These are phyloP conservation scores for Triplophysa siluroides DNA, from an alignment of 2,113 vertebrate genomes.

Conservation along the genomic window DNA sequence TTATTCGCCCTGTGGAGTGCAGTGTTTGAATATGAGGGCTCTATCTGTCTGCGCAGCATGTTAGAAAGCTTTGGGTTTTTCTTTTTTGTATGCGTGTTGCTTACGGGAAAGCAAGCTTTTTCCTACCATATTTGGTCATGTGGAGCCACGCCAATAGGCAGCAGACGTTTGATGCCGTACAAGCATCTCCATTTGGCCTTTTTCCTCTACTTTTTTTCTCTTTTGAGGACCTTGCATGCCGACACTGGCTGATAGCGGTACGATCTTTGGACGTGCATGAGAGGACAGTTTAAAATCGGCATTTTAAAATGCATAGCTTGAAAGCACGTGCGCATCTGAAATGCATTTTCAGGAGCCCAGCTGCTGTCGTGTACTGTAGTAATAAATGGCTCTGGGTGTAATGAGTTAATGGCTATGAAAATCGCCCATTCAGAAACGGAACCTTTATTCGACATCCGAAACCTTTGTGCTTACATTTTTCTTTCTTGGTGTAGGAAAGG, in stretches of 20 bases:
- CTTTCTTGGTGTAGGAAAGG: neutral
- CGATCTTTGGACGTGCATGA: conserved; percentile 48
- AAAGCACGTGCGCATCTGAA: conserved; percentile 29
- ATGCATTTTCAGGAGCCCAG: conserved; percentile 33
- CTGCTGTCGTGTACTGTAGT: neutral
- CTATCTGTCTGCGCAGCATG: conserved; percentile 72
- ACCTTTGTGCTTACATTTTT: neutral
- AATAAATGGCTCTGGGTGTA: conserved; percentile 31
- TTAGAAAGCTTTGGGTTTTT: conserved; percentile 59
- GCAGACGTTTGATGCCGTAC: conserved; percentile 76
- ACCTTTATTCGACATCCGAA: neutral
- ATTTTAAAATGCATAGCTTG: conserved; percentile 48
- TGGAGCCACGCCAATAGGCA: conserved; percentile 75
- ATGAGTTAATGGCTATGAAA: conserved; percentile 33
- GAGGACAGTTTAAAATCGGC: conserved; percentile 60
- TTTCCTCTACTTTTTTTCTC: conserved; percentile 53
- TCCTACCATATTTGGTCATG: conserved; percentile 82
- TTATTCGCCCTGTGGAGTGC: conserved; percentile 37
- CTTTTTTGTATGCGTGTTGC: conserved; percentile 68
- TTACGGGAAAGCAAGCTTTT: conserved; percentile 81
- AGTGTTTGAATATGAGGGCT: conserved; percentile 66
- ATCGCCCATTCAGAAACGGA: conserved; percentile 20
- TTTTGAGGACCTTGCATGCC: conserved; percentile 46
- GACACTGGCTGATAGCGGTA: conserved; percentile 64
- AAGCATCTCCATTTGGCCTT: conserved; percentile 75